Conservation (phyloP, 2,113 vertebrate species). For the Eptesicus fuscus region DNA sequence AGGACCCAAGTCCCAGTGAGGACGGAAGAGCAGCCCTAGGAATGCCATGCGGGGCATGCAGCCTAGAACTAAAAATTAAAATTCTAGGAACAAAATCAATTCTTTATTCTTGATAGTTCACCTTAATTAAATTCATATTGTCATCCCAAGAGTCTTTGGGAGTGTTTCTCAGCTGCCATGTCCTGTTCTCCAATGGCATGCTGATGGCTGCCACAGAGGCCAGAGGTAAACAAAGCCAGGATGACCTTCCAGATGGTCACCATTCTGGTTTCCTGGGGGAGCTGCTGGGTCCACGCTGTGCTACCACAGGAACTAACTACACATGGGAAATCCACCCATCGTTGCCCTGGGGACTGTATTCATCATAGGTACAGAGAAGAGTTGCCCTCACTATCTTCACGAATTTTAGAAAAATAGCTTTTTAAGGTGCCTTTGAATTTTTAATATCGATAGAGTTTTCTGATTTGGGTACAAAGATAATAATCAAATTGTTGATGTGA, state of each 20-base stretch:
- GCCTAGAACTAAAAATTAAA: background rate
- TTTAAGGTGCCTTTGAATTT: background rate
- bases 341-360: background rate
- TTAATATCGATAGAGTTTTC: background rate
- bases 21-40: background rate
- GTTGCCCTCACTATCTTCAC: background rate
- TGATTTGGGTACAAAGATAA: background rate
- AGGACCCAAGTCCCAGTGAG: background rate
- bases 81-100: background rate
- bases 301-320: background rate
- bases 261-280: background rate
- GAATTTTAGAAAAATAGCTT: background rate
- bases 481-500: background rate
- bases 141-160: background rate
- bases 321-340: background rate
- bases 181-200: background rate
- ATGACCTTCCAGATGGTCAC: background rate
- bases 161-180: background rate
- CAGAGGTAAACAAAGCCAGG: background rate
- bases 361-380: background rate
- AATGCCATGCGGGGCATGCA: background rate
- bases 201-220: background rate
- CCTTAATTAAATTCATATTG: background rate
- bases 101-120: background rate
- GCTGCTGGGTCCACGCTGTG: background rate